Percentiles rank a stretch among this genome's conserved stretches.
Conservation (phyloP, 2,888 invertebrate genomes). For the Campoplex nolae region DNA sequence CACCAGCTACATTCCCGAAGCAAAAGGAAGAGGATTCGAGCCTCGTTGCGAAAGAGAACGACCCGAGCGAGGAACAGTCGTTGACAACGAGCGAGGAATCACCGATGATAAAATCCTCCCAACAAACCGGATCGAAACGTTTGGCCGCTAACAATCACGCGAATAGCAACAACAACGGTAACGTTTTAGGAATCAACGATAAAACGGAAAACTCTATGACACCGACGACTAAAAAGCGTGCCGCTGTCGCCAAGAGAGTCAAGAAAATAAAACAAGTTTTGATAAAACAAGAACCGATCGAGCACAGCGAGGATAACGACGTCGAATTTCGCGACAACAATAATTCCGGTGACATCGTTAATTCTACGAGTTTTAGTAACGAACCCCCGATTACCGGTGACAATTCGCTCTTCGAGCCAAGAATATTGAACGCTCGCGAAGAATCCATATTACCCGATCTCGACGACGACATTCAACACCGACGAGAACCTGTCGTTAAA, state of each 20-base stretch:
- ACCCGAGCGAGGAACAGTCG: background rate
- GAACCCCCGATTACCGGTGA: slow-evolving; percentile 11
- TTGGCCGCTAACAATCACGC: slow-evolving; percentile 73
- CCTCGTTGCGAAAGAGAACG: background rate
- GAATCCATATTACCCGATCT: slow-evolving; percentile 80
- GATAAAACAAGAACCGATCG: slow-evolving; percentile 78
- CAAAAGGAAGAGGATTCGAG: slow-evolving; percentile 74
- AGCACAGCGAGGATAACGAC: slow-evolving; percentile 65
- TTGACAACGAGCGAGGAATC: background rate
- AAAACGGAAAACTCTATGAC: slow-evolving; percentile 65
- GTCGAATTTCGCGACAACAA: slow-evolving; percentile 70
- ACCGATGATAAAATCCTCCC: background rate
- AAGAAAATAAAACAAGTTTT: slow-evolving; percentile 71
- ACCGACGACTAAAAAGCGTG: slow-evolving; percentile 68
- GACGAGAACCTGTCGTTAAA: slow-evolving; percentile 66
- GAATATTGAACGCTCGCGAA: slow-evolving; percentile 56
- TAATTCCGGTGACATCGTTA: slow-evolving; percentile 70
- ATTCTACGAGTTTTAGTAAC: slow-evolving; percentile 48
- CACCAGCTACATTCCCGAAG: slow-evolving; percentile 86
- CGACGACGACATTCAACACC: slow-evolving; percentile 72
- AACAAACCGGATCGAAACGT: slow-evolving; percentile 68
- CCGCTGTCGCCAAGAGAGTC: slow-evolving; percentile 67
- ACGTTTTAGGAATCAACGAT: slow-evolving; percentile 70
- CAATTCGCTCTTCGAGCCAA: slow-evolving; percentile 49
- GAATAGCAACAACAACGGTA: slow-evolving; percentile 79